Evolutionary conservation across 2,113 vertebrate genomes (phyloP).

Genomic region (Climacteris rufus): DNA sequence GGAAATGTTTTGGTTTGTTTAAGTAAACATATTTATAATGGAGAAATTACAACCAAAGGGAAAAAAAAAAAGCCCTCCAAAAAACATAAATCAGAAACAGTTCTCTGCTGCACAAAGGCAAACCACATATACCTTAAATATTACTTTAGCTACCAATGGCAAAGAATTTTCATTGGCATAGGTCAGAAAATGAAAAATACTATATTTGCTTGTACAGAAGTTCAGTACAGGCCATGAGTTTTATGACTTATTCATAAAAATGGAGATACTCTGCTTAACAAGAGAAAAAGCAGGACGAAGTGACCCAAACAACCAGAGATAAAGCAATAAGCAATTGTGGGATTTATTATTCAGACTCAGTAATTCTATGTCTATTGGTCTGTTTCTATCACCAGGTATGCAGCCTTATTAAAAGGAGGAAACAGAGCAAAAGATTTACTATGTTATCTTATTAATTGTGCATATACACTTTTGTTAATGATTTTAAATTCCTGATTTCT

Average conservation of each 20-base stretch:
- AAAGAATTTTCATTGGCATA: background rate
- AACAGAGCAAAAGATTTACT: background rate
- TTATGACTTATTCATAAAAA: background rate
- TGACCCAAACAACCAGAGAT: background rate
- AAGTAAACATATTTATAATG: background rate
- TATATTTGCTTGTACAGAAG: background rate
- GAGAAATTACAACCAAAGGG: background rate
- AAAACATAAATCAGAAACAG: background rate
- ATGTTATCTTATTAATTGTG: background rate
- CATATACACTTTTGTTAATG: background rate
- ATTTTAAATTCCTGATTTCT: background rate
- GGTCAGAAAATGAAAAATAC: background rate
- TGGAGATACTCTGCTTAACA: accelerated
- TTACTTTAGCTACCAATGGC: background rate
- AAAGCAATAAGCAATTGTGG: background rate
- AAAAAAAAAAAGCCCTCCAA: background rate
- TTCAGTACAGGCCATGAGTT: background rate
- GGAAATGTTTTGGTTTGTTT: background rate
- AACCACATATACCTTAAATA: background rate
- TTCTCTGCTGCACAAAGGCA: background rate
- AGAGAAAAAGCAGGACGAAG: background rate
- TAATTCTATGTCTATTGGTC: background rate
- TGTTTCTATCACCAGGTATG: background rate
- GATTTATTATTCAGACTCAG: background rate
- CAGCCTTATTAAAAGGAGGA: background rate